These are phyloP conservation scores for Cynaeus angustus DNA, from an alignment of 2,888 invertebrate species.

Conservation along the genomic window DNA sequence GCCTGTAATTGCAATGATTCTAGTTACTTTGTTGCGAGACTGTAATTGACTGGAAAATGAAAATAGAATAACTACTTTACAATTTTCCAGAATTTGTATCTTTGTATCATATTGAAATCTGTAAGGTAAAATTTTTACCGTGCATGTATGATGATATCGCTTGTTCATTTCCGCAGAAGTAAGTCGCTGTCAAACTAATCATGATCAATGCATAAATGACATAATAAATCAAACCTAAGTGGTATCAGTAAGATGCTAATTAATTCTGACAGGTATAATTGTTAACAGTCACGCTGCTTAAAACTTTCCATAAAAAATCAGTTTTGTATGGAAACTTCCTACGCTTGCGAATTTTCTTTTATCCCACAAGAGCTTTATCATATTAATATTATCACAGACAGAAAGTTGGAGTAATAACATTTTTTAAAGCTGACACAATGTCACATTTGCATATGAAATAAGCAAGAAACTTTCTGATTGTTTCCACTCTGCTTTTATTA, in stretches of 20 bases:
- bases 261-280: not conserved
- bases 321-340: not conserved
- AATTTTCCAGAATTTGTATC: not conserved
- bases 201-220: not conserved
- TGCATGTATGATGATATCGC: too few relatives aligned
- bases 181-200: not conserved
- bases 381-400: slow-evolving; percentile 1
- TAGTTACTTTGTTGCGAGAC: slow-evolving; percentile 1
- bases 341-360: not conserved
- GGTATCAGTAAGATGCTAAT: not conserved
- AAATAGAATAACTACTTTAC: slow-evolving; percentile 6
- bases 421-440: not conserved
- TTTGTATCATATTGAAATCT: too few relatives aligned
- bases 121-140: too few relatives aligned
- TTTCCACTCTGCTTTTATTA: not conserved
- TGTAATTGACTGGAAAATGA: slow-evolving; percentile 20
- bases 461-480: not conserved
- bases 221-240: slow-evolving; percentile 4
- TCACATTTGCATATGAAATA: slow-evolving; percentile 5
- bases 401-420: not conserved
- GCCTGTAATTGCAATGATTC: slow-evolving; percentile 17
- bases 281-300: not conserved
- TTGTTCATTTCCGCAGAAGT: too few relatives aligned
- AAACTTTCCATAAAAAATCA: not conserved
- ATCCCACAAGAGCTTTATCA: slow-evolving; percentile 2